Evolutionary conservation across 1,140 invertebrate genomes (phyloP).

Genomic region (Caerostris extrusa): DNA sequence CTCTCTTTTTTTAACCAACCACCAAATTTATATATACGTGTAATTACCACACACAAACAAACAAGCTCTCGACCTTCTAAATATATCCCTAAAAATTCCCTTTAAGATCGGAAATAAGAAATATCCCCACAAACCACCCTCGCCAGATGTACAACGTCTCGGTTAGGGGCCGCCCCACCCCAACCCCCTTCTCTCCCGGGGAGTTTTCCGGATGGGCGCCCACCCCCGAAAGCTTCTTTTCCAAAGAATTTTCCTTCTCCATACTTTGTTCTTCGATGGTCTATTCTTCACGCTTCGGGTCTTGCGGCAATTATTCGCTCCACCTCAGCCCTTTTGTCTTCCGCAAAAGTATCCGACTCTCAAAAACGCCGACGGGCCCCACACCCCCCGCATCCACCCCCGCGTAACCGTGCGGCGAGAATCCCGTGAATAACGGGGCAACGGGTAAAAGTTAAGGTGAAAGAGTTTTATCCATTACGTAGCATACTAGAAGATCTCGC

Average conservation of each 20-base stretch:
- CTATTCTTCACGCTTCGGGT: constrained; percentile 73
- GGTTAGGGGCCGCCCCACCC: constrained; percentile 22
- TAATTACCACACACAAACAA: too few relatives aligned
- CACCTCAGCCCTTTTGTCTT: constrained; percentile 62
- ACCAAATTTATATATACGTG: too few relatives aligned
- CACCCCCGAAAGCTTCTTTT: constrained; percentile 45
- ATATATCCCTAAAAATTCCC: too few relatives aligned
- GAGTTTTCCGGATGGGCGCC: constrained; percentile 68
- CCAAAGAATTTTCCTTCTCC: constrained; percentile 69
- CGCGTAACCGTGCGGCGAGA: constrained; percentile 6
- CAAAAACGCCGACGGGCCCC: constrained; percentile 51
- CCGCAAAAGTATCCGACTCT: constrained; percentile 57
- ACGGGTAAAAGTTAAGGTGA: constrained; percentile 18
- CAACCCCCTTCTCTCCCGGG: not conserved
- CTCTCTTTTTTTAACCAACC: too few relatives aligned
- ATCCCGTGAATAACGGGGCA: constrained; percentile 21
- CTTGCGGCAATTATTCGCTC: constrained; percentile 71
- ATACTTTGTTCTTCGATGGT: constrained; percentile 69
- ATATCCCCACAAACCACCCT: not conserved
- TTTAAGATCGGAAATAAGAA: too few relatives aligned
- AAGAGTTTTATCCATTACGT: constrained; percentile 35
- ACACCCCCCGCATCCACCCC: not conserved
- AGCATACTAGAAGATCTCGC: not conserved
- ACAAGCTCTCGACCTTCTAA: too few relatives aligned
- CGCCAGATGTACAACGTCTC: not conserved